Percentiles rank a stretch among this genome's conserved stretches.
Evolutionary conservation across 1,140 invertebrate species (phyloP).

Genomic region (Drosophila nikananu): DNA sequence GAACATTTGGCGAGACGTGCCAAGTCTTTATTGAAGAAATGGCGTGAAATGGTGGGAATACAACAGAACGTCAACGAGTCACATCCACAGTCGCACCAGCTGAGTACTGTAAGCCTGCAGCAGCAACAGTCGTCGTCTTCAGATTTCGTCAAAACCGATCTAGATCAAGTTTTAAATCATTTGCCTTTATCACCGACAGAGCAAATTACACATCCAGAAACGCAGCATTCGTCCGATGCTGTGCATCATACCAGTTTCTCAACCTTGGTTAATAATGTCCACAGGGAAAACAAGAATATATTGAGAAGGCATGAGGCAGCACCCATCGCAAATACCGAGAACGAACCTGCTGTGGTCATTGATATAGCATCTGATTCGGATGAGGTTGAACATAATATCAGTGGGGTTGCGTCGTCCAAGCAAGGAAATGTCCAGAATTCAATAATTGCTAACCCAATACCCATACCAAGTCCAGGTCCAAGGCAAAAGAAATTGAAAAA

Average conservation of each 20-base stretch:
- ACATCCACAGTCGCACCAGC: slow-evolving; percentile 17
- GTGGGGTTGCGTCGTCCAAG: slow-evolving; percentile 1
- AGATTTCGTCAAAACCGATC: slow-evolving; percentile 17
- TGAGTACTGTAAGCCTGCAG: slow-evolving; percentile 5
- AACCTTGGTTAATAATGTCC: slow-evolving; percentile 52
- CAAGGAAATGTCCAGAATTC: slow-evolving; percentile 5
- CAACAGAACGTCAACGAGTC: slow-evolving; percentile 66
- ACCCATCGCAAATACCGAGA: slow-evolving; percentile 62
- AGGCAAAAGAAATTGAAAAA: slow-evolving; percentile 69
- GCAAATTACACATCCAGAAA: slow-evolving; percentile 25
- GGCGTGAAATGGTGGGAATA: slow-evolving; percentile 91
- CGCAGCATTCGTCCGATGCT: slow-evolving; percentile 30
- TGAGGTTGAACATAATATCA: slow-evolving; percentile 53
- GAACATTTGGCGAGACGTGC: slow-evolving; percentile 94
- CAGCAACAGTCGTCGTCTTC: not conserved
- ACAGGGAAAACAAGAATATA: slow-evolving; percentile 35
- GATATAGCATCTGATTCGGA: slow-evolving; percentile 79
- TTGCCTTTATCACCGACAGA: slow-evolving; percentile 56
- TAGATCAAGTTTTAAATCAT: slow-evolving; percentile 13
- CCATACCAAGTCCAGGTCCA: slow-evolving; percentile 20
- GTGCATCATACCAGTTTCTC: slow-evolving; percentile 54
- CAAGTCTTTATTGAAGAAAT: slow-evolving; percentile 95
- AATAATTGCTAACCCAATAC: slow-evolving; percentile 12
- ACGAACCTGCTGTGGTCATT: slow-evolving; percentile 65
- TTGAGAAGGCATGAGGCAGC: not conserved